phyloP scores from a whole-genome alignment of 2,113 vertebrate genomes.

The Cynopterus brachyotis region DNA sequence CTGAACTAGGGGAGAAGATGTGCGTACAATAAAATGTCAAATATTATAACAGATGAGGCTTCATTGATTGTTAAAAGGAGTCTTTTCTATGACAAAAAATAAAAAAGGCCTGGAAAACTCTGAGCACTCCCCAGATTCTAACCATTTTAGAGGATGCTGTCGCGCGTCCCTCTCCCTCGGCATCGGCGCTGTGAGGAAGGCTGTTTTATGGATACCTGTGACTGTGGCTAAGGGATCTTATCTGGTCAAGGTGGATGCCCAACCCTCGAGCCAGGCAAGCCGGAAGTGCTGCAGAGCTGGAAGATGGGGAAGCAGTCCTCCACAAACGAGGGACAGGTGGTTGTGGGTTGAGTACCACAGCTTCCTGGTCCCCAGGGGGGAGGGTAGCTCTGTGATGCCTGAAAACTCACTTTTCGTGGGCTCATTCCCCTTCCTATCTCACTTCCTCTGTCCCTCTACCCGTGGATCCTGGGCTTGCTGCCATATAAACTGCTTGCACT shows the following conservation, averaged over 20 bases:
- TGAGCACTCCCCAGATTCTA: background rate
- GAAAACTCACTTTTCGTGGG: background rate
- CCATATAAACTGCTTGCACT: background rate
- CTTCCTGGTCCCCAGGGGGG: background rate
- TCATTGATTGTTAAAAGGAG: background rate
- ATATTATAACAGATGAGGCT: background rate
- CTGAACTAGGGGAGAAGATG: background rate
- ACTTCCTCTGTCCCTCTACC: background rate
- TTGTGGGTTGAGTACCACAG: background rate
- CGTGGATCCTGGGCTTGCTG: background rate
- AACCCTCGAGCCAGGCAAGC: background rate
- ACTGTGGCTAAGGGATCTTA: background rate
- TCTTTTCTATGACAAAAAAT: background rate
- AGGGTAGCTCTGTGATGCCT: background rate
- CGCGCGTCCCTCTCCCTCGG: rapidly evolving
- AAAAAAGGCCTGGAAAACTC: background rate
- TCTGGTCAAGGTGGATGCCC: background rate
- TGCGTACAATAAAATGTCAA: background rate
- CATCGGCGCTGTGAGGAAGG: background rate
- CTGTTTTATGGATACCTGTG: background rate
- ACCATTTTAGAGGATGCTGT: background rate
- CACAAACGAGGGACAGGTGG: background rate
- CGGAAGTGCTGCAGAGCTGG: background rate
- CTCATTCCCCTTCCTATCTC: background rate
- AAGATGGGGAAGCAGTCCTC: background rate